These are phyloP conservation scores for Semotilus atromaculatus DNA, from an alignment of 2,797 vertebrate species.

Conservation along the genomic window DNA sequence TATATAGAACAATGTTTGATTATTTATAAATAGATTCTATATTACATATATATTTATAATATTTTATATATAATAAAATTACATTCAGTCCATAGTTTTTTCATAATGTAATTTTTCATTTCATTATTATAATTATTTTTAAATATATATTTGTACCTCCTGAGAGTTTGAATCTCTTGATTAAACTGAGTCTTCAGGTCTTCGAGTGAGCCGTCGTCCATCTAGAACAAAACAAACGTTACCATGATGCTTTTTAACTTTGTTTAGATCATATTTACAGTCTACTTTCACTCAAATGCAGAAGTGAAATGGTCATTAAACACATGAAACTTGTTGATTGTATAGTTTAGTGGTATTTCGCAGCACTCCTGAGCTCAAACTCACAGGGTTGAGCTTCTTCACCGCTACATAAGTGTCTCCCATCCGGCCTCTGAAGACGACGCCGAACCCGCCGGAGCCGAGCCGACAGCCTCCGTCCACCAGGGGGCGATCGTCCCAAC, in stretches of 20 bases:
- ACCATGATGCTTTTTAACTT: neutral
- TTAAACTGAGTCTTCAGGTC: slow-evolving; percentile 90
- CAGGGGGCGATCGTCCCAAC: slow-evolving; percentile 87
- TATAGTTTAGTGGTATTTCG: neutral
- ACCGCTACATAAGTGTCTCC: slow-evolving; percentile 85
- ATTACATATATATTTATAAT: neutral
- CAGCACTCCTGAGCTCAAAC: slow-evolving; percentile 57
- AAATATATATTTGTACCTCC: slow-evolving; percentile 77
- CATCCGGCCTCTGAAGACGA: slow-evolving; percentile 89
- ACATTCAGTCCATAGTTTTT: neutral
- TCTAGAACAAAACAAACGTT: slow-evolving; percentile 69
- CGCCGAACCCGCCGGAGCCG: slow-evolving; percentile 93
- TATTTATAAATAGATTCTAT: too few relatives aligned
- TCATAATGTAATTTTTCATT: neutral
- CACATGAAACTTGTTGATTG: too few relatives aligned
- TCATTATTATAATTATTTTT: neutral
- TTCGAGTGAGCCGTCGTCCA: slow-evolving; percentile 84
- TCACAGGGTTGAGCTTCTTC: slow-evolving; percentile 90
- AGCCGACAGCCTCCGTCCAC: slow-evolving; percentile 86
- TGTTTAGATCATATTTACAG: neutral
- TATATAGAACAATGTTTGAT: neutral
- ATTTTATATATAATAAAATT: neutral
- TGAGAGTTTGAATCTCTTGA: slow-evolving; percentile 91
- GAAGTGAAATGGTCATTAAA: too few relatives aligned
- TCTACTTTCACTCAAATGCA: neutral